A percentile compares a stretch with the other conserved stretches of the same genome.
phyloP scores from a whole-genome alignment of 2,113 vertebrate genomes.

The Rattus rattus region DNA sequence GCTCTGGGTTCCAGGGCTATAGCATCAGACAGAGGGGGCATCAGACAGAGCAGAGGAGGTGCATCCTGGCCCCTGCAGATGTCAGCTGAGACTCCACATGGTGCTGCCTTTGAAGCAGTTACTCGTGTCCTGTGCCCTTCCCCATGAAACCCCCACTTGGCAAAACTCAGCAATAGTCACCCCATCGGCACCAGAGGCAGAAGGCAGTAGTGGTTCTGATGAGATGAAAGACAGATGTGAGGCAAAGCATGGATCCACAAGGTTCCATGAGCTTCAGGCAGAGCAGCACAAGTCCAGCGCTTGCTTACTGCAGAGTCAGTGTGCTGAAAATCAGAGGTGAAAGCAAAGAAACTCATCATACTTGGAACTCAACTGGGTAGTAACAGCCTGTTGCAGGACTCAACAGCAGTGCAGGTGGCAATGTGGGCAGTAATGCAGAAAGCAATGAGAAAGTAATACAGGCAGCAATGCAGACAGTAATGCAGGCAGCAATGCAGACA shows the following conservation, averaged over 20 bases:
- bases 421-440: too few species aligned
- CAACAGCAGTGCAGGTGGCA: too few species aligned
- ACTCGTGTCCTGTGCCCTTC: background rate
- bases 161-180: too few species aligned
- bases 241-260: background rate
- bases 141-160: background rate
- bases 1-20: background rate
- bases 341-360: background rate
- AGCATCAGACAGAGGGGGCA: too few species aligned
- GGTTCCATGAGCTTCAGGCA: background rate
- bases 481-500: background rate
- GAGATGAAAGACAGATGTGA: too few species aligned
- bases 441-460: too few species aligned
- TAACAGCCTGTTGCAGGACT: background rate
- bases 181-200: too few species aligned
- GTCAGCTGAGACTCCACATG: background rate
- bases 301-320: background rate
- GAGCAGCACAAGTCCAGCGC: too few species aligned
- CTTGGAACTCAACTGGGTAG: background rate
- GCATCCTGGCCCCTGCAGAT: rapidly evolving
- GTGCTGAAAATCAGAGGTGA: background rate
- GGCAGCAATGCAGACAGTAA: background rate
- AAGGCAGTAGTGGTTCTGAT: background rate
- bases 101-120: background rate
- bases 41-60: too few species aligned